Base-by-base conservation (phyloP, 2,113 vertebrate genomes). In the Nycticebus coucang region DNA sequence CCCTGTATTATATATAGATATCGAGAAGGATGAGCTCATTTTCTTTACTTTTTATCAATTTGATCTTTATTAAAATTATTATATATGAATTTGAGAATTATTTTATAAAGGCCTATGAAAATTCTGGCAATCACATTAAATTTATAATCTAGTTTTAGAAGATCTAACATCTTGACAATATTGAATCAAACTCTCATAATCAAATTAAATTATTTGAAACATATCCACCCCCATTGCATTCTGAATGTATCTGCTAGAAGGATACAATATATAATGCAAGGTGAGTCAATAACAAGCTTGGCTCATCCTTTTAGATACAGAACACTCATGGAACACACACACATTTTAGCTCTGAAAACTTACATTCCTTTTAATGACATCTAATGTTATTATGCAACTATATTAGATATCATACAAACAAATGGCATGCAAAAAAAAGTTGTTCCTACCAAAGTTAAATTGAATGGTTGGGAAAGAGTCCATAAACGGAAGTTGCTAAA, bases 131-230 rank as follows among this genome's bases (percentile, higher is more conserved):
- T 89, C 50, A 81, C 62, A 33, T 79, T 88, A 62, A 88, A 79
- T 81, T 82, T 83, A 74, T 30, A 33, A 81, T n/a, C 7, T 77
- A 62, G 55, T 57, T 96, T 93, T 91, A 66, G 60, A 96, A 89
- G 68, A 91, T 78, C 0, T n/a, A 30, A 45, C 14, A 74, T 71
- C 74, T 82, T 88, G 50, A 77, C 14, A 80, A n/a, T 53, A 53
- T 50, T 78, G 75, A 59, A 21, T 84, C 33, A 82, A 78, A 55
- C 33, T 57, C n/a, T 8, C 60, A 15, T 50, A 81, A 94, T 6
- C 45, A 60, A 86, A 82, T 77, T 60, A 62, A 86, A 82, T 77
- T 60, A 62, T 22, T 89, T 91, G 35, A 71, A 75, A 85, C 60
- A 33, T 11, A 15, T 5, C 7, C n/a, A 77, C 10, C 57, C 21